Conservation (phyloP, 2,113 vertebrate genomes). For the Platanista minor region DNA sequence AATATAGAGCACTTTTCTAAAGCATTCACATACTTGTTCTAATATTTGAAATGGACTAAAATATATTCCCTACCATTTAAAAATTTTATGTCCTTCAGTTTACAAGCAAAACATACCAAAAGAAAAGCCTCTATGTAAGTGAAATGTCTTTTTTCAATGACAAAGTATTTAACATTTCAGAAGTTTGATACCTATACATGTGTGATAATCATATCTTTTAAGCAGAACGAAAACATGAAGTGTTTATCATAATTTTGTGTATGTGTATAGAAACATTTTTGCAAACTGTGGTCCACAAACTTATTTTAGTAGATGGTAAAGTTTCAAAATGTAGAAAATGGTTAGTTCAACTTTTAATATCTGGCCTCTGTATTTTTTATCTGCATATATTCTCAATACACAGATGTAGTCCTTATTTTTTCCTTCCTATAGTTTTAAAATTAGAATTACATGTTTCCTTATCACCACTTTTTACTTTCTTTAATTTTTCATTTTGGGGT, state of each 20-base stretch:
- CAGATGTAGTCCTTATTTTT: neutral
- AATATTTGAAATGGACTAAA: constrained; percentile 1
- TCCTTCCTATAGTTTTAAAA: neutral
- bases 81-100: neutral
- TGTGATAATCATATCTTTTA: neutral
- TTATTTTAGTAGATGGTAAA: neutral
- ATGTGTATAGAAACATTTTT: neutral
- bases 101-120: neutral
- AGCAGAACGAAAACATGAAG: neutral
- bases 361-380: neutral
- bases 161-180: neutral
- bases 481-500: neutral
- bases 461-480: neutral
- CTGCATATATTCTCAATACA: neutral
- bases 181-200: no score
- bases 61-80: neutral
- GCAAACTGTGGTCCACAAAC: neutral
- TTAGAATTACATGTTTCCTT: neutral
- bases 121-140: neutral
- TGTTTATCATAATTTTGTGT: neutral
- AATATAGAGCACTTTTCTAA: constrained; percentile 30
- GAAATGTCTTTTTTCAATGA: neutral
- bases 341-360: neutral
- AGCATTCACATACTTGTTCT: neutral
- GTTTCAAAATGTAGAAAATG: neutral